A percentile compares a stretch with the other conserved stretches of the same genome.
phyloP scores from a whole-genome alignment of 37 sponge, comb jelly and placozoan genomes.

The Ianthella basta region DNA sequence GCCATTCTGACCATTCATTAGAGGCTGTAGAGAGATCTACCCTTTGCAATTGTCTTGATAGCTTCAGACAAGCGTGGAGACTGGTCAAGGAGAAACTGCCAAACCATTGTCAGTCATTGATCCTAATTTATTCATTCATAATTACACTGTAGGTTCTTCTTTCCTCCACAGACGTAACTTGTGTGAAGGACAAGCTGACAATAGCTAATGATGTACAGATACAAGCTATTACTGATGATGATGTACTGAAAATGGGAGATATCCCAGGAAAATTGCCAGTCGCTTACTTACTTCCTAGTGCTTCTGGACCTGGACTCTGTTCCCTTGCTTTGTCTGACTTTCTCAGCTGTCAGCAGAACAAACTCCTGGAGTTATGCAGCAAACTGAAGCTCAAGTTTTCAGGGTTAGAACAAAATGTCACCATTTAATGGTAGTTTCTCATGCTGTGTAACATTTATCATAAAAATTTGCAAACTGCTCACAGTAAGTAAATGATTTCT shows the following conservation, averaged over 20 bases:
- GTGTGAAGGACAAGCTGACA: background rate
- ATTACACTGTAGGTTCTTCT: too few species aligned
- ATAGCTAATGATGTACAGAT: background rate
- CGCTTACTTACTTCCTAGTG: constrained; percentile 70
- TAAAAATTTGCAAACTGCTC: background rate
- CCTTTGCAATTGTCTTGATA: constrained; percentile 8
- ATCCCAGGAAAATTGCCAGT: constrained; percentile 40
- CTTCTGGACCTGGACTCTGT: constrained; percentile 54
- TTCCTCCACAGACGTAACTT: background rate
- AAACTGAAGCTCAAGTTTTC: background rate
- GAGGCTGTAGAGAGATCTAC: background rate
- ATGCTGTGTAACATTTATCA: background rate
- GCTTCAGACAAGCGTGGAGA: constrained; percentile 56
- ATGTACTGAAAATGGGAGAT: constrained; percentile 12
- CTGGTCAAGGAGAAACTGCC: constrained; percentile 37
- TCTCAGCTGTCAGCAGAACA: constrained; percentile 60
- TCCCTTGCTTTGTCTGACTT: constrained; percentile 64
- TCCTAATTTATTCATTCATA: background rate
- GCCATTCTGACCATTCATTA: constrained; percentile 16
- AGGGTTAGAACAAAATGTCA: constrained; percentile 2
- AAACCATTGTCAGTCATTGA: background rate
- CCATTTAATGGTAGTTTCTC: background rate
- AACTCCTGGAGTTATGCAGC: constrained; percentile 53
- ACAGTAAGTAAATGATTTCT: background rate
- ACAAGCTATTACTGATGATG: constrained; percentile 36